A percentile compares a stretch with the other conserved stretches of the same genome.
These are phyloP conservation scores for Oncorhynchus tshawytscha DNA, from an alignment of 2,113 vertebrate species.

Conservation along the genomic window DNA sequence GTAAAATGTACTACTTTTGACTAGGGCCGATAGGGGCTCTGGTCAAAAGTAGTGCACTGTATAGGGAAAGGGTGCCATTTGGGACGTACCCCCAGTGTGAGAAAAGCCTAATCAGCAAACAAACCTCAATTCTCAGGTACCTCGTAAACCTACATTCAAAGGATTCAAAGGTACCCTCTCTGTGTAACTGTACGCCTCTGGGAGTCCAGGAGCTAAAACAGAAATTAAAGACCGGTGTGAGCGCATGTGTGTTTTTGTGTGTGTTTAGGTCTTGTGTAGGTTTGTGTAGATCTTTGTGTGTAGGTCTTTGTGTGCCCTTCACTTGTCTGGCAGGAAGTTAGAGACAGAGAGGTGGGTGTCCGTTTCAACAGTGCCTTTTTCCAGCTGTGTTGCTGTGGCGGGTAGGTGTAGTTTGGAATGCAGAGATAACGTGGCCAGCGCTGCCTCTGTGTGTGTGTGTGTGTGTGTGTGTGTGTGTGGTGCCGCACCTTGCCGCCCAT, in stretches of 20 bases:
- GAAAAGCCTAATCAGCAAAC: neutral
- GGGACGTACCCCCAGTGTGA: neutral
- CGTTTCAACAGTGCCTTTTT: slow-evolving; percentile 50
- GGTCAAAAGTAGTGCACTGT: too few species aligned
- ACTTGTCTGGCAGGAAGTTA: slow-evolving; percentile 11
- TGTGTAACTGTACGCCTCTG: slow-evolving; percentile 65
- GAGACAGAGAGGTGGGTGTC: slow-evolving; percentile 42
- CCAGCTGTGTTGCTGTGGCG: slow-evolving; percentile 59
- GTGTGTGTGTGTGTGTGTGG: neutral
- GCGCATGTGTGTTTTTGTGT: neutral
- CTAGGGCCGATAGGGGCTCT: too few species aligned
- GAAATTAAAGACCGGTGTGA: slow-evolving; percentile 32
- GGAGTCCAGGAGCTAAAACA: slow-evolving; percentile 49
- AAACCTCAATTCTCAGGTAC: slow-evolving; percentile 33
- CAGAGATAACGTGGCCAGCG: slow-evolving; percentile 53
- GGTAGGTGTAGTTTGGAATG: slow-evolving; percentile 62
- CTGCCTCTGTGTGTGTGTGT: too few species aligned
- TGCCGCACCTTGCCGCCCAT: slow-evolving; percentile 31
- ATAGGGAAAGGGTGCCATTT: too few species aligned
- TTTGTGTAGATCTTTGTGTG: too few species aligned
- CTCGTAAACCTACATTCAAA: slow-evolving; percentile 57
- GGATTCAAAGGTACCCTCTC: slow-evolving; percentile 23
- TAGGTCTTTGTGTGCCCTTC: too few species aligned
- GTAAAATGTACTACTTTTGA: too few species aligned
- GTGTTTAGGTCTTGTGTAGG: too few species aligned